These are phyloP conservation scores for Zoanthus gigantus DNA, from an alignment of 92 coral and sea anemone species.

Conservation along the genomic window DNA sequence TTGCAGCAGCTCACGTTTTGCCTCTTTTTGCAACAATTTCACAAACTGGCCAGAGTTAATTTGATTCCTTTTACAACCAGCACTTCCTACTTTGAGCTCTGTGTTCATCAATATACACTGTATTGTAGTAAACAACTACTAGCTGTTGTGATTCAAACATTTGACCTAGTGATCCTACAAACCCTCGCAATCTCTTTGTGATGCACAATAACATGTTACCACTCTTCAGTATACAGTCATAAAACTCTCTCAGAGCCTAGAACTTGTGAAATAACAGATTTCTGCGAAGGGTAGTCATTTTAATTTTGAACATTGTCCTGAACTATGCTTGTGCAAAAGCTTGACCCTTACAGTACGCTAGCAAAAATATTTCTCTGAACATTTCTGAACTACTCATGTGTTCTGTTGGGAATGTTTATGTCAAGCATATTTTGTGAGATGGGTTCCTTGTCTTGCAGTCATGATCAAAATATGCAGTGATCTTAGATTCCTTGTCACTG, in stretches of 20 bases:
- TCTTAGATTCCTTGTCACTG: constrained; percentile 18
- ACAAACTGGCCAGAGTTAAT: constrained; percentile 1
- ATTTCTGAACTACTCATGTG: constrained; percentile 44
- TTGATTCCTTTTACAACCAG: constrained; percentile 1
- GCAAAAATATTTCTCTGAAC: constrained; percentile 44
- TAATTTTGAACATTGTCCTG: not conserved
- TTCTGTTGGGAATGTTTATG: constrained; percentile 42
- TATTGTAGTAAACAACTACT: not conserved
- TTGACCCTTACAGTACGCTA: constrained; percentile 59
- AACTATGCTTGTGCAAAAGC: constrained; percentile 40
- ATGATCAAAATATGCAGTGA: constrained; percentile 33
- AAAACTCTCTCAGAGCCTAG: constrained; percentile 9
- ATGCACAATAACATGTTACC: constrained; percentile 12
- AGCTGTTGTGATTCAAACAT: constrained; percentile 14
- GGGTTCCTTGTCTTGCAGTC: constrained; percentile 34
- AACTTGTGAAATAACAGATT: constrained; percentile 15
- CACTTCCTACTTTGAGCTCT: constrained; percentile 9
- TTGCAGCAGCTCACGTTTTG: not conserved
- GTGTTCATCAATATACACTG: constrained; percentile 2
- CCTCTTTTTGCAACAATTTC: constrained; percentile 14
- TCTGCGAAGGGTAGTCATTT: constrained; percentile 8
- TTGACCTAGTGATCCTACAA: not conserved
- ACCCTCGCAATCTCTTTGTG: not conserved
- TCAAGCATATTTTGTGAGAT: constrained; percentile 46
- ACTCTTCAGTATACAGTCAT: constrained; percentile 9